Evolutionary conservation across 2,113 vertebrate genomes (phyloP), one percentile per base, ranked within the genome.

Genomic region (Phaethornis superciliosus): DNA sequence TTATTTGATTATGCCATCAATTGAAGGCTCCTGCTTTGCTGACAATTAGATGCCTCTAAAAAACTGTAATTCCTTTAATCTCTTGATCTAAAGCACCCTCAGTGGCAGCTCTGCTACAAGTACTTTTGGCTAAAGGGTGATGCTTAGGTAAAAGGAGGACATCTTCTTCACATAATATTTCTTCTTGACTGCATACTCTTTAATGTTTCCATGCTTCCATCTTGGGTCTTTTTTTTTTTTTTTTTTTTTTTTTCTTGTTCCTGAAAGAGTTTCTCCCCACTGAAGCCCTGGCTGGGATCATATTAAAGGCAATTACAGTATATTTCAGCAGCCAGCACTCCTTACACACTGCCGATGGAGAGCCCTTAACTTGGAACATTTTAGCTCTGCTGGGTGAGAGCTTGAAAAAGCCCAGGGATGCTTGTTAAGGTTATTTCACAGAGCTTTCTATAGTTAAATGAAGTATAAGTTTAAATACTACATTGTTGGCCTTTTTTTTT

Each of bases 381-480:
- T 80, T 55, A 55, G 67, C 32, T 84, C 47, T 87, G 46, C 59
- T 91, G 62, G 59, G 35, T 13, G 14, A 80, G 84, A 56, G 33
- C 67, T 91, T 80, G 59, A 90, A 95, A 85, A 77, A 80, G 85
- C 68, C 47, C 21, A 52, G 60, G 44, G 75, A 93, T 63, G 69
- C 70, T 89, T 80, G 42, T 91, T 65, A 82, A 74, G 37, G 42
- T 85, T 83, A 67, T 94, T 94, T 89, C 68, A 85, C 46, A 55
- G 63, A 67, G 19, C 32, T 70, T 85, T 69, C 76, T 47, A 1
- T 37, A 89, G 75, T 87, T 89, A 87, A 89, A 80, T 72, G 33
- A 91, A 60, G 32, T 85, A 42, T 46, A 94, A 90, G 51, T 93
- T 95, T 90, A 95, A 93, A 88, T 91, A 94, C 40, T 40, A 89